Evolutionary conservation across 2,113 vertebrate genomes (phyloP).

Genomic region (Apteryx mantelli): DNA sequence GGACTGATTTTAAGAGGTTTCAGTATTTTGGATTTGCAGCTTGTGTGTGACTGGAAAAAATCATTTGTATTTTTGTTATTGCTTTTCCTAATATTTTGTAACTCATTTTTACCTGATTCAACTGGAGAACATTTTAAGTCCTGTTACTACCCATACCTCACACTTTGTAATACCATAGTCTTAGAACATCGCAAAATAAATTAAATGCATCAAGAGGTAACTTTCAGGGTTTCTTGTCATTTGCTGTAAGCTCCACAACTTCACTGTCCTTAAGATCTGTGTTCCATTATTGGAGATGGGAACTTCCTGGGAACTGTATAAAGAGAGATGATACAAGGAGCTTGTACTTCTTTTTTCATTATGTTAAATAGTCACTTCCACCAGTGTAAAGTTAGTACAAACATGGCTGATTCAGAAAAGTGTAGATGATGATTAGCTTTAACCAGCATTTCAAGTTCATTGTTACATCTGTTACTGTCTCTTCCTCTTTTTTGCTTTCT

Average conservation of each 20-base stretch:
- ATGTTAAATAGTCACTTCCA: background rate
- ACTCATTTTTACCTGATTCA: conserved; percentile 34
- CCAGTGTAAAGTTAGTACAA: background rate
- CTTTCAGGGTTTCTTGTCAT: background rate
- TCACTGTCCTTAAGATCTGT: background rate
- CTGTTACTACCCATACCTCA: background rate
- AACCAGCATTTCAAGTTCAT: background rate
- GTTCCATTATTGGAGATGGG: background rate
- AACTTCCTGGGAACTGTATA: background rate
- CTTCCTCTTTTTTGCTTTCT: background rate
- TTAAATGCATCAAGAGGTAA: conserved; percentile 34
- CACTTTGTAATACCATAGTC: background rate
- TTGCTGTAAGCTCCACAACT: background rate
- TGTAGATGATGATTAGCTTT: background rate
- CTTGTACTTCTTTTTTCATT: background rate
- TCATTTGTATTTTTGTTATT: background rate
- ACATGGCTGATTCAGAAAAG: background rate
- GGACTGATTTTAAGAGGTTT: conserved; percentile 37
- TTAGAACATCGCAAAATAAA: background rate
- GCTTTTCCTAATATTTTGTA: conserved; percentile 57
- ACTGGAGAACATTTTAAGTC: background rate
- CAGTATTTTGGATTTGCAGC: conserved; percentile 32
- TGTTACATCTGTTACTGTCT: background rate
- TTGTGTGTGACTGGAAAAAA: background rate
- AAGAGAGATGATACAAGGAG: background rate